phyloP scores from a whole-genome alignment of 2,113 vertebrate species.

The Callospermophilus lateralis region DNA sequence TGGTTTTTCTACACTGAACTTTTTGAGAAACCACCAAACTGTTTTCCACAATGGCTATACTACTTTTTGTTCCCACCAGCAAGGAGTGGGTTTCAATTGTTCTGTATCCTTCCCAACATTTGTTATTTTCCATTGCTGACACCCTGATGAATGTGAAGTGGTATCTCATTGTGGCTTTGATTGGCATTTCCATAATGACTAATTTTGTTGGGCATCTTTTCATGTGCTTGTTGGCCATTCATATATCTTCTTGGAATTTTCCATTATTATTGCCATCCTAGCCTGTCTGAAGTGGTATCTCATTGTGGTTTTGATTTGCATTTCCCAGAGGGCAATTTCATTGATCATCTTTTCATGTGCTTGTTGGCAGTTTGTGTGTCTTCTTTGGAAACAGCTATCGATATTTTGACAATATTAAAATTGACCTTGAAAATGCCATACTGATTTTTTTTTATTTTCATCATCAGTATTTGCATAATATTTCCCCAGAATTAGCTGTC shows the following conservation, averaged over 20 bases:
- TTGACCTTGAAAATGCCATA: not conserved
- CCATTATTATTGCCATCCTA: not conserved
- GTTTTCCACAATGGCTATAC: not conserved
- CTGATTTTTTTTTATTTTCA: not conserved
- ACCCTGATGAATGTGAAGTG: not conserved
- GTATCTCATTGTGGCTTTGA: not conserved
- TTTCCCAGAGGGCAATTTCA: not conserved
- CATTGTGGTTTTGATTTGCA: not conserved
- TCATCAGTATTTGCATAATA: not conserved
- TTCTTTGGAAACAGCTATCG: not conserved
- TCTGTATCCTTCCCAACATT: not conserved
- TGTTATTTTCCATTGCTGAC: not conserved
- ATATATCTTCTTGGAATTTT: not conserved
- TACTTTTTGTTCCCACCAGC: not conserved
- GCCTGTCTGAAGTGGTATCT: not conserved
- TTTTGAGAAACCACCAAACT: not conserved
- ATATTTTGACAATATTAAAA: not conserved
- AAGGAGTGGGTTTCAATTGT: not conserved
- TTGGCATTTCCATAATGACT: not conserved
- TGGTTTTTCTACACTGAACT: not conserved
- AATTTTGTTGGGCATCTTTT: not conserved
- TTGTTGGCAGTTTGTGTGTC: not conserved
- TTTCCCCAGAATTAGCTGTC: constrained; percentile 38
- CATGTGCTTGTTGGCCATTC: not conserved
- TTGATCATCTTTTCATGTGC: not conserved